These are phyloP conservation scores for Tipula helvola DNA, from an alignment of 2,888 invertebrate species.

Conservation along the genomic window DNA sequence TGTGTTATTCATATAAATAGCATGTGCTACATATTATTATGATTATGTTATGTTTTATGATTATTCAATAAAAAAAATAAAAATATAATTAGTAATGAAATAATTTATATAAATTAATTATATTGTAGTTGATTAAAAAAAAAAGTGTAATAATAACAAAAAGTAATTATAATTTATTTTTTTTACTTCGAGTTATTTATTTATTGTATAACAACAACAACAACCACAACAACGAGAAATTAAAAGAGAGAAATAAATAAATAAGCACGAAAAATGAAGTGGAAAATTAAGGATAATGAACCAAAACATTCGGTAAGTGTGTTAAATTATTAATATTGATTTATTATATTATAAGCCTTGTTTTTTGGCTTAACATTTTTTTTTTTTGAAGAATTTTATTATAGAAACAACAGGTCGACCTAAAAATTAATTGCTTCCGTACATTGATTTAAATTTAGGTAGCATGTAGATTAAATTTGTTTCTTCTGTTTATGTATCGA, in stretches of 20 bases:
- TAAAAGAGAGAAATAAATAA: background rate
- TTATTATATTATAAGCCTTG: background rate
- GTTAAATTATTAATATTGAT: background rate
- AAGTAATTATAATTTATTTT: background rate
- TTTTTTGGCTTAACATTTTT: background rate
- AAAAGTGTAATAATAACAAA: background rate
- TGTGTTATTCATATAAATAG: background rate
- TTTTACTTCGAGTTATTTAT: background rate
- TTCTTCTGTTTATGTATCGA: background rate
- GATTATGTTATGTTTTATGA: background rate
- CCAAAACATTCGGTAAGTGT: slow-evolving; percentile 9
- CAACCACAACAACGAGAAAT: background rate
- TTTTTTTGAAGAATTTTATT: background rate
- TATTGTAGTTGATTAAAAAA: background rate
- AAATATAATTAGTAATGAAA: background rate
- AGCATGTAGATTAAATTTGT: background rate
- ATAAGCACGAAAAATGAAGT: slow-evolving; percentile 7
- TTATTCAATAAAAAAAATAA: background rate
- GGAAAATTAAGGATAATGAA: slow-evolving; percentile 10
- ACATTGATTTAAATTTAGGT: background rate
- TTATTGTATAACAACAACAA: background rate
- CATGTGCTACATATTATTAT: background rate
- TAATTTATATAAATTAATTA: background rate
- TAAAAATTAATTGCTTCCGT: background rate
- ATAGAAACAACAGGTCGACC: background rate